Base-by-base conservation (phyloP, 2,113 vertebrate genomes). In the Boleophthalmus pectinirostris region DNA sequence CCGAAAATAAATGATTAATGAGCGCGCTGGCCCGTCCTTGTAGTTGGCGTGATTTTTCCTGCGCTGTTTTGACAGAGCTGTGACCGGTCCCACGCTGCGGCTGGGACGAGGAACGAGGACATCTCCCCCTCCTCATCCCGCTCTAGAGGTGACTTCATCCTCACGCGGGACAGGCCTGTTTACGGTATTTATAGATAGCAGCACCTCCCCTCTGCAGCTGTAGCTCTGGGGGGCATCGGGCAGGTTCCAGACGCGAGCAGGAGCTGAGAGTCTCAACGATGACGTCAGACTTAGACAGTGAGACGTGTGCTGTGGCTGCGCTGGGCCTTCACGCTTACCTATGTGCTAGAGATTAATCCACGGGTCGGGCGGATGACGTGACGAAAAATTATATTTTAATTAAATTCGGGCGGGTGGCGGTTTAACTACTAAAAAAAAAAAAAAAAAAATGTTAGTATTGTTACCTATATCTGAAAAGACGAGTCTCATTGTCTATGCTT, bases 81-180 rank as follows among this genome's bases (percentile, higher is more conserved):
- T 68, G 38, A 46, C 69, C 66, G 69, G 61, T 70, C 77, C 56
- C 60, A 69, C 72, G 15, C 18, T 45, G 24, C 18, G 67, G 61
- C 25, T 12, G 18, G 49, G 51, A 54, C 66, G 45, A 14, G 45
- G 74, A 49, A 67, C 23, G 54, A 68, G 68, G 78, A 60, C 71
- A 78, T 66, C 69, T 75, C 67, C 2, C 29, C 29, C 29, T 29
- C 29, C 29, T n/a, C n/a, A n/a, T n/a, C n/a, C n/a, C n/a, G n/a
- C n/a, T n/a, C n/a, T n/a, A n/a, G n/a, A n/a, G n/a, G n/a, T n/a
- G n/a, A n/a, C n/a, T n/a, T n/a, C n/a, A n/a, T n/a, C n/a, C n/a
- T n/a, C n/a, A n/a, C n/a, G n/a, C n/a, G n/a, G n/a, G n/a, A n/a
- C 29, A 4, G 29, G 24, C 20, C 63, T 68, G 65, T 68, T 66